phyloP scores from a whole-genome alignment of 1,140 invertebrate species.

The Anoplophora glabripennis region DNA sequence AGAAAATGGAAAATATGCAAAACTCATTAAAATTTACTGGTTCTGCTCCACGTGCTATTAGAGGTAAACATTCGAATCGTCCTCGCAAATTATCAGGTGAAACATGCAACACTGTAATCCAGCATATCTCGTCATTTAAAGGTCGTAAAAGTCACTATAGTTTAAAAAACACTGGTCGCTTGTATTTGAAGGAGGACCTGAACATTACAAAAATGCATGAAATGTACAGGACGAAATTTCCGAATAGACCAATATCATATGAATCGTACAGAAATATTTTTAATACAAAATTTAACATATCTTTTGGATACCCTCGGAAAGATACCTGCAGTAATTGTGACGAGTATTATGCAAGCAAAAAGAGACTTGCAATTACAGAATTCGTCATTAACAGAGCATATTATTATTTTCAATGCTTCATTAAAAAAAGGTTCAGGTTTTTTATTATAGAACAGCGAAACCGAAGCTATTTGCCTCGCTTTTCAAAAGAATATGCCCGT shows the following conservation, averaged over 20 bases:
- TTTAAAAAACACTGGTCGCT: neutral
- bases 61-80: too few species aligned
- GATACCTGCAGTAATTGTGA: constrained; percentile 23
- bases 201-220: neutral
- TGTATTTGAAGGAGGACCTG: neutral
- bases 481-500: too few species aligned
- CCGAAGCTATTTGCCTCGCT: too few species aligned
- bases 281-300: neutral
- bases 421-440: constrained; percentile 9
- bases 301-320: neutral
- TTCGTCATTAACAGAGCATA: neutral
- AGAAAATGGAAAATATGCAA: too few species aligned
- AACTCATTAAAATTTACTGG: too few species aligned
- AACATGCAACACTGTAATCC: too few species aligned
- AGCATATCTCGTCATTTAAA: neutral
- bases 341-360: constrained; percentile 17
- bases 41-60: too few species aligned
- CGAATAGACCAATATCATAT: neutral
- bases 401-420: too few species aligned
- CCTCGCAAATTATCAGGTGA: too few species aligned
- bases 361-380: neutral
- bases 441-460: too few species aligned
- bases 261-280: constrained; percentile 1
- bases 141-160: neutral
- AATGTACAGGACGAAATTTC: neutral